phyloP scores from a whole-genome alignment of 1,140 invertebrate genomes.

The Hylaeus anthracinus region DNA sequence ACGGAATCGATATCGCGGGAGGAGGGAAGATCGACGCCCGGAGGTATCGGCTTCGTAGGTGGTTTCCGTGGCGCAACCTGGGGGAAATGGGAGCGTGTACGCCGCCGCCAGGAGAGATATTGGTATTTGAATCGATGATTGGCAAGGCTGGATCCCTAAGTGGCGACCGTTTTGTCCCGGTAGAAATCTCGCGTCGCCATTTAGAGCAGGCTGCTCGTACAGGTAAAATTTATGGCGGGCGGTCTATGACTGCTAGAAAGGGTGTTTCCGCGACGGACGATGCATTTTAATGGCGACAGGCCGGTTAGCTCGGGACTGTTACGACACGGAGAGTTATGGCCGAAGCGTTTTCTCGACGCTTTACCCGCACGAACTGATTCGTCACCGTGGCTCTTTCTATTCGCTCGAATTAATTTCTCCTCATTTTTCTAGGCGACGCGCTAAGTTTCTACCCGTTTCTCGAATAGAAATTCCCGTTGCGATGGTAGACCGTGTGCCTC shows the following conservation, averaged over 20 bases:
- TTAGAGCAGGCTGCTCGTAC: slow-evolving; percentile 59
- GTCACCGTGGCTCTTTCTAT: slow-evolving; percentile 13
- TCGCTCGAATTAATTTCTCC: slow-evolving; percentile 16
- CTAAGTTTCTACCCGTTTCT: slow-evolving; percentile 30
- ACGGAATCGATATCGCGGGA: neutral
- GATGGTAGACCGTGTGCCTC: neutral
- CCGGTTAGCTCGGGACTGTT: neutral
- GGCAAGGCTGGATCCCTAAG: slow-evolving; percentile 53
- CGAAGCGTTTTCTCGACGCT: slow-evolving; percentile 30
- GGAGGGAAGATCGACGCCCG: neutral
- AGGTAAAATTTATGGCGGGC: slow-evolving; percentile 62
- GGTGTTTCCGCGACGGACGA: slow-evolving; percentile 51
- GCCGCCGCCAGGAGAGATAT: slow-evolving; percentile 23
- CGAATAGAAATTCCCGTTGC: slow-evolving; percentile 22
- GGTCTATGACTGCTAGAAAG: slow-evolving; percentile 56
- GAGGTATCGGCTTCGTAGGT: slow-evolving; percentile 16
- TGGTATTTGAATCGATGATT: slow-evolving; percentile 60
- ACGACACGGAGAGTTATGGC: neutral
- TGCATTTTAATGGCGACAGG: slow-evolving; percentile 58
- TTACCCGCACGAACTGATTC: slow-evolving; percentile 3
- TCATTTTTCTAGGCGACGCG: neutral
- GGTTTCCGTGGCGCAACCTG: neutral
- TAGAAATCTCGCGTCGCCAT: slow-evolving; percentile 70
- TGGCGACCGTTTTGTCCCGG: slow-evolving; percentile 61
- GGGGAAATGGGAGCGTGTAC: slow-evolving; percentile 1